Conservation (phyloP, 2,113 vertebrate species). For the Microcebus griseorufus region DNA sequence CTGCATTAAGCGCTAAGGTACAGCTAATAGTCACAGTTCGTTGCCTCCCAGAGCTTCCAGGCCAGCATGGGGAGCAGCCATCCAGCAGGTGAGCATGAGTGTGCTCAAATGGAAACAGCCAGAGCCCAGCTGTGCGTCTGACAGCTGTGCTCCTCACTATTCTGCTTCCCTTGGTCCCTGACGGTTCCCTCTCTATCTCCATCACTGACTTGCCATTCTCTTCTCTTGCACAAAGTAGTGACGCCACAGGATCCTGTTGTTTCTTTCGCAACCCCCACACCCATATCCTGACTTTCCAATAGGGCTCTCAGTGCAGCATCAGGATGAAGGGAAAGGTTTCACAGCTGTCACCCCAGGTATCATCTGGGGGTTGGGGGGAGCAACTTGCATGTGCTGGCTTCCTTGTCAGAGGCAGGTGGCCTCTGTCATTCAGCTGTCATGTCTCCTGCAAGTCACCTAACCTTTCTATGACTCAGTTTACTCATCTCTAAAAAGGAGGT, state of each 20-base stretch:
- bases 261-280: not conserved
- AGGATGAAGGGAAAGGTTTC: not conserved
- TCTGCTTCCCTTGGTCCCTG: not conserved
- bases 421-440: rapidly evolving
- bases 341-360: not conserved
- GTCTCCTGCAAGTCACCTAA: not conserved
- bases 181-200: not conserved
- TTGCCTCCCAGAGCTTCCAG: not conserved
- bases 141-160: rapidly evolving
- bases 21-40: not conserved
- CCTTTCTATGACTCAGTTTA: not conserved
- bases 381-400: not conserved
- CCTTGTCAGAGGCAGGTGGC: not conserved
- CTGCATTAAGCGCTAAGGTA: not conserved
- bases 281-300: not conserved
- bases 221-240: not conserved
- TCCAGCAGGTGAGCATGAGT: not conserved
- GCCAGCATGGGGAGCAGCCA: not conserved
- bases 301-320: not conserved
- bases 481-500: not conserved
- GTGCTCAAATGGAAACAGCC: not conserved
- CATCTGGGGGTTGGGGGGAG: too few relatives aligned
- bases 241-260: not conserved
- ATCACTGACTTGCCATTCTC: not conserved
- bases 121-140: not conserved